Conservation (phyloP, 2,888 invertebrate species). For the Conistra vaccinii region DNA sequence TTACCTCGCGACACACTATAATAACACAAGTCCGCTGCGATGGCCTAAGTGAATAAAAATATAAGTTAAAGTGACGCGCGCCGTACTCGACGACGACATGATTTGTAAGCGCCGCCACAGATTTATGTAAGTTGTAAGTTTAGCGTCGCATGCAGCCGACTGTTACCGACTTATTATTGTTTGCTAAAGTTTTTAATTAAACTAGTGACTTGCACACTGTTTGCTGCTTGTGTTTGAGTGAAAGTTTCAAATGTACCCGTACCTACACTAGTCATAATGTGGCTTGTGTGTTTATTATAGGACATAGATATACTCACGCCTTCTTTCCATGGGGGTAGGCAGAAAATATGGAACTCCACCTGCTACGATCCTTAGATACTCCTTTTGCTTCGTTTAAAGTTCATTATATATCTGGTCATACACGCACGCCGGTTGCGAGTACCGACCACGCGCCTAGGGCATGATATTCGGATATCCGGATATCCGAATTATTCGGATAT, state of each 20-base stretch:
- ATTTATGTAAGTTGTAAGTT: constrained; percentile 6
- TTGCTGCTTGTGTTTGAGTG: constrained; percentile 10
- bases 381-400: no score
- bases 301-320: no score
- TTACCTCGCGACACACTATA: constrained; percentile 11
- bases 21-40: not conserved
- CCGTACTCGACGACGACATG: constrained; percentile 5
- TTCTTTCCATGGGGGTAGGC: not conserved
- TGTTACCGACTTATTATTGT: constrained; percentile 37
- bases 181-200: constrained; percentile 47
- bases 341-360: no score
- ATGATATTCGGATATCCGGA: no score
- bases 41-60: constrained; percentile 20
- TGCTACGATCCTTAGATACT: no score
- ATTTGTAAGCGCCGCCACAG: not conserved
- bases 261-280: not conserved
- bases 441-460: no score
- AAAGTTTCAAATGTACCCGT: not conserved
- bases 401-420: no score
- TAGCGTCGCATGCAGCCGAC: constrained; percentile 37
- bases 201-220: constrained; percentile 13
- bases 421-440: not conserved
- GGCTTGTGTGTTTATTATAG: not conserved
- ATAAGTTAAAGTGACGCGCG: constrained; percentile 4
- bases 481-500: no score